Percentiles rank a stretch among this genome's conserved stretches.
Conservation (phyloP, 2,797 vertebrate genomes). For the Mionectes olivaceus region DNA sequence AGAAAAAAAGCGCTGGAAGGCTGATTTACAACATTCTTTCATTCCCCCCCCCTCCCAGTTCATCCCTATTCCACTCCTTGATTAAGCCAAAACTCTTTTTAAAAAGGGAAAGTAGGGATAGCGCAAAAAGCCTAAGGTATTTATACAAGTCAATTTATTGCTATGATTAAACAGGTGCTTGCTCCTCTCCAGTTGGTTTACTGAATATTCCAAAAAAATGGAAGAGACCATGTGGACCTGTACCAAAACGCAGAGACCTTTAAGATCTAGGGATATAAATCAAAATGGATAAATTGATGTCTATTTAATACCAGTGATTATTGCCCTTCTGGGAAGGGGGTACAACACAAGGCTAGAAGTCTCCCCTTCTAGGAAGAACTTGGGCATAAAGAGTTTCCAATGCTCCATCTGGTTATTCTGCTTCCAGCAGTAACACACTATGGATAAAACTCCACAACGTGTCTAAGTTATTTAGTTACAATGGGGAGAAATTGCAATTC, state of each 20-base stretch:
- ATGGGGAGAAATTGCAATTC: slow-evolving; percentile 15
- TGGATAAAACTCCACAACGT: slow-evolving; percentile 36
- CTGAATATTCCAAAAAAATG: neutral
- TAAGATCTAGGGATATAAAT: neutral
- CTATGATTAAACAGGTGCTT: neutral
- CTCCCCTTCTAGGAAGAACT: neutral
- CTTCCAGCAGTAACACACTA: neutral
- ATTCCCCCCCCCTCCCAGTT: neutral
- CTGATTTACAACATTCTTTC: neutral
- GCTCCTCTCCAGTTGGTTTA: neutral
- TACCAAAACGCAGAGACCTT: neutral
- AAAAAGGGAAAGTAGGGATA: neutral
- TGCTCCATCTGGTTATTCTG: neutral
- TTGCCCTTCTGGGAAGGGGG: neutral
- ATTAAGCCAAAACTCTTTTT: neutral
- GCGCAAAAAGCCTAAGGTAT: neutral
- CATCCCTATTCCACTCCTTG: neutral
- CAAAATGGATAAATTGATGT: neutral
- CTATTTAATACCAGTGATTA: neutral
- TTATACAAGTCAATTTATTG: neutral
- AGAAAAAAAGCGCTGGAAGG: neutral
- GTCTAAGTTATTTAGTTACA: slow-evolving; percentile 50
- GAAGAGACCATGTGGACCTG: neutral
- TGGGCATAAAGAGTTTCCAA: neutral
- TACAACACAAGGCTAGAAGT: neutral